These are phyloP conservation scores for Philereme vetulata DNA, from an alignment of 2,888 invertebrate genomes.

Conservation along the genomic window DNA sequence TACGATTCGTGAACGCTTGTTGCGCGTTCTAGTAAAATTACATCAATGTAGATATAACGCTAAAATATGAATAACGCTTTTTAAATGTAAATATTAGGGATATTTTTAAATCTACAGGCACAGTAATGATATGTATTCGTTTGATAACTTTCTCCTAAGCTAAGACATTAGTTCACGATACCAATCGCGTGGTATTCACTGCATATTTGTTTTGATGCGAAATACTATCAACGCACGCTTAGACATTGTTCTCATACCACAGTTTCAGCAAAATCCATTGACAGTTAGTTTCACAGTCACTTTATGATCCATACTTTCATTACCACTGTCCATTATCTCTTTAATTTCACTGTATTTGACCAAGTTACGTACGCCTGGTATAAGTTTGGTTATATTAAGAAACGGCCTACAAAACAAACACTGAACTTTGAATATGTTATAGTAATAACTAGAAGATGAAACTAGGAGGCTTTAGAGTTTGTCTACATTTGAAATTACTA, in stretches of 20 bases:
- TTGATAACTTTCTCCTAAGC: conserved; percentile 54
- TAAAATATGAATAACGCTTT: conserved; percentile 34
- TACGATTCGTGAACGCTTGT: conserved; percentile 21
- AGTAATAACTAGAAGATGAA: conserved; percentile 28
- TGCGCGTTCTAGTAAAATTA: conserved; percentile 37
- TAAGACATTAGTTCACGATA: conserved; percentile 52
- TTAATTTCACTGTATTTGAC: conserved; percentile 52
- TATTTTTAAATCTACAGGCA: conserved; percentile 70
- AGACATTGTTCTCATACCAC: conserved; percentile 32
- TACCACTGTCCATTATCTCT: conserved; percentile 51
- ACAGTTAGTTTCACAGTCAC: conserved; percentile 38
- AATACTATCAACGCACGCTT: conserved; percentile 35
- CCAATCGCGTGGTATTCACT: conserved; percentile 37
- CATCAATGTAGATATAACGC: conserved; percentile 32
- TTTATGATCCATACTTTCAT: conserved; percentile 42
- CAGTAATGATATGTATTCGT: conserved; percentile 78
- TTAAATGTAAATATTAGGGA: conserved; percentile 51
- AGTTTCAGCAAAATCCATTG: conserved; percentile 35
- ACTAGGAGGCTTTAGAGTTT: conserved; percentile 24
- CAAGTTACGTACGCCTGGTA: conserved; percentile 61
- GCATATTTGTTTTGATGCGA: conserved; percentile 45
- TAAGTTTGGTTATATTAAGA: conserved; percentile 50
- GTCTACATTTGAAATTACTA: conserved; percentile 28
- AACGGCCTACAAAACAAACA: conserved; percentile 48
- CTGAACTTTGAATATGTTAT: conserved; percentile 29